Evolutionary conservation across 2,113 vertebrate species (phyloP).

Genomic region (Micronisus gabar): DNA sequence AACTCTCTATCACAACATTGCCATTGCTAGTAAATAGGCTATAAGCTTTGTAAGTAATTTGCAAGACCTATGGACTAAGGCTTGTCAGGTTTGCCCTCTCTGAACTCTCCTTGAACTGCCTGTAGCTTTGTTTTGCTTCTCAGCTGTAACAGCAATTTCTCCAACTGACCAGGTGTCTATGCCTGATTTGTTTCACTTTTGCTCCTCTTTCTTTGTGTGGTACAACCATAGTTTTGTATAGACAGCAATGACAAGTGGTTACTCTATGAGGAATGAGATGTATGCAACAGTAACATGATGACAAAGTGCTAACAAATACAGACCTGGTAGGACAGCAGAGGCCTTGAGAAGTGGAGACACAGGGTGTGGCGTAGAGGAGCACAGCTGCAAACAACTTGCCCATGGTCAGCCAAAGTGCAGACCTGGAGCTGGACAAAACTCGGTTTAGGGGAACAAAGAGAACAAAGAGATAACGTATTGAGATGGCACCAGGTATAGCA

Average conservation of each 20-base stretch:
- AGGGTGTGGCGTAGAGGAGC: background rate
- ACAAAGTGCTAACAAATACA: background rate
- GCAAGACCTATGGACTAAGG: background rate
- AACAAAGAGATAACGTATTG: background rate
- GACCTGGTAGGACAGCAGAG: background rate
- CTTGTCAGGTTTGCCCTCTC: background rate
- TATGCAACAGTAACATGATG: background rate
- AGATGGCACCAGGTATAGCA: too few species aligned
- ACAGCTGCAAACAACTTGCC: background rate
- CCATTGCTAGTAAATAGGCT: background rate
- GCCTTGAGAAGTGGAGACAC: background rate
- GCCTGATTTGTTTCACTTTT: background rate
- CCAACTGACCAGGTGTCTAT: too few species aligned
- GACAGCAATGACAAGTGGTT: background rate
- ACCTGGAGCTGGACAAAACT: background rate
- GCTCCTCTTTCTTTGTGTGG: background rate
- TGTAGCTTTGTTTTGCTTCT: too few species aligned
- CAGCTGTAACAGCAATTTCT: too few species aligned
- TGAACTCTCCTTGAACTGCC: background rate
- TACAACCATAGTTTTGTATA: fast-evolving
- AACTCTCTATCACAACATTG: background rate
- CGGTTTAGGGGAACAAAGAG: background rate
- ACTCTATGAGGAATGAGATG: too few species aligned
- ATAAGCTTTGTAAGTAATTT: background rate
- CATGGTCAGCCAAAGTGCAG: fast-evolving